phyloP scores from a whole-genome alignment of 30 jellyfish, hydroid and myxozoan genomes.

The Hydractinia echinata region DNA sequence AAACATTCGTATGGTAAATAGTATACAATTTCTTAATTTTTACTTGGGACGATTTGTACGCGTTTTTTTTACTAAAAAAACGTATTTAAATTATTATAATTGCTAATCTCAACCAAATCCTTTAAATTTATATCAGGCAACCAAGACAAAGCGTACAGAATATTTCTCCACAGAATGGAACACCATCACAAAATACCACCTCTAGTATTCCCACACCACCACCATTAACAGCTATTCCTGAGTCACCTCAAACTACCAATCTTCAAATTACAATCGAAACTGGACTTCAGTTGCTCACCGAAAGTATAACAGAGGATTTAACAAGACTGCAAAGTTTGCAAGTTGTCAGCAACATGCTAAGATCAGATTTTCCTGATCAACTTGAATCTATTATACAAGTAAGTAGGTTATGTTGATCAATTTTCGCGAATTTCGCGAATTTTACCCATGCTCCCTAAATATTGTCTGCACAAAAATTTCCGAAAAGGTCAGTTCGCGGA shows the following conservation, averaged over 20 bases:
- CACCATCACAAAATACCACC: not conserved
- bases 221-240: not conserved
- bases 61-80: too few species aligned
- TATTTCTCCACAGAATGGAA: not conserved
- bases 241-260: slow-evolving; percentile 1
- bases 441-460: too few species aligned
- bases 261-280: slow-evolving; percentile 55
- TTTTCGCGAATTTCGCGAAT: too few species aligned
- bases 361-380: slow-evolving; percentile 54
- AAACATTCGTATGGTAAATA: too few species aligned
- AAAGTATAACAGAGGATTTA: slow-evolving; percentile 66
- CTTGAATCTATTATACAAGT: slow-evolving; percentile 29
- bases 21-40: too few species aligned
- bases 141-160: too few species aligned
- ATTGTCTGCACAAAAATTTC: too few species aligned
- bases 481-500: too few species aligned
- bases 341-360: slow-evolving; percentile 70
- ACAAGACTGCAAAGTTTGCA: slow-evolving; percentile 59
- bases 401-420: not conserved
- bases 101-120: too few species aligned
- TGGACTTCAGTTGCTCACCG: slow-evolving; percentile 77
- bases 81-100: too few species aligned
- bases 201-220: slow-evolving; percentile 3
- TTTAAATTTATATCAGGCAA: too few species aligned
- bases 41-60: too few species aligned